Evolutionary conservation across 2,888 invertebrate genomes (phyloP).

Genomic region (Desoria tigrina): DNA sequence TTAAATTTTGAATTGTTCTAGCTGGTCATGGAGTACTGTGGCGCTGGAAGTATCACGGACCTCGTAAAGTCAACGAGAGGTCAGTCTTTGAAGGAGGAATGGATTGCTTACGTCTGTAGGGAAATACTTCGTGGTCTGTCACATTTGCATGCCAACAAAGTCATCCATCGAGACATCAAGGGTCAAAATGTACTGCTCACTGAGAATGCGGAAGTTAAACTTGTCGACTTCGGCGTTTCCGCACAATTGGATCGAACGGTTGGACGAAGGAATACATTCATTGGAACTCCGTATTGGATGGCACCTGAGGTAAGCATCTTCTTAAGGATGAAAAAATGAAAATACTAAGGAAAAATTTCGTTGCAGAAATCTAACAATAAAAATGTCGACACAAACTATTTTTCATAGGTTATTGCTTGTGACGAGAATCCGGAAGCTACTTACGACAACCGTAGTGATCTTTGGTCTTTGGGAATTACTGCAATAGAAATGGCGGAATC

Average conservation of each 20-base stretch:
- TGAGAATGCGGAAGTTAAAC: constrained; percentile 99
- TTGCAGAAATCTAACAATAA: too few relatives aligned
- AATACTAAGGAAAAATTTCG: background rate
- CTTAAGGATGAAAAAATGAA: too few relatives aligned
- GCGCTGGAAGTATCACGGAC: constrained; percentile 98
- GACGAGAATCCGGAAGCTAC: constrained; percentile 99
- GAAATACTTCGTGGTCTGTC: constrained; percentile 92
- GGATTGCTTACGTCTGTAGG: constrained; percentile 99
- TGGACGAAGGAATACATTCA: constrained; percentile 97
- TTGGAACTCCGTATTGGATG: constrained; percentile 97
- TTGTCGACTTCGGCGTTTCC: constrained; percentile 60
- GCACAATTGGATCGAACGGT: constrained; percentile 99
- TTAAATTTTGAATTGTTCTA: constrained; percentile 54
- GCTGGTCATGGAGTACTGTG: constrained; percentile 99
- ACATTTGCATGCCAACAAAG: constrained; percentile 97
- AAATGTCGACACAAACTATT: too few relatives aligned
- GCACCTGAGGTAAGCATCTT: constrained; percentile 72
- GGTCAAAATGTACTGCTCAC: constrained; percentile 98
- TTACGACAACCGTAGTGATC: constrained; percentile 93
- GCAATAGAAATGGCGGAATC: constrained; percentile 99
- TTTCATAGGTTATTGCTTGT: constrained; percentile 86
- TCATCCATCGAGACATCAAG: constrained; percentile 99
- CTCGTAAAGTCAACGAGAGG: constrained; percentile 99
- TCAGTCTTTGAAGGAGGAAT: constrained; percentile 96
- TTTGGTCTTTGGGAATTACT: constrained; percentile 93